Evolutionary conservation across 23 tunicate genomes (phyloP).

Genomic region (Aplidium turbinatum): DNA sequence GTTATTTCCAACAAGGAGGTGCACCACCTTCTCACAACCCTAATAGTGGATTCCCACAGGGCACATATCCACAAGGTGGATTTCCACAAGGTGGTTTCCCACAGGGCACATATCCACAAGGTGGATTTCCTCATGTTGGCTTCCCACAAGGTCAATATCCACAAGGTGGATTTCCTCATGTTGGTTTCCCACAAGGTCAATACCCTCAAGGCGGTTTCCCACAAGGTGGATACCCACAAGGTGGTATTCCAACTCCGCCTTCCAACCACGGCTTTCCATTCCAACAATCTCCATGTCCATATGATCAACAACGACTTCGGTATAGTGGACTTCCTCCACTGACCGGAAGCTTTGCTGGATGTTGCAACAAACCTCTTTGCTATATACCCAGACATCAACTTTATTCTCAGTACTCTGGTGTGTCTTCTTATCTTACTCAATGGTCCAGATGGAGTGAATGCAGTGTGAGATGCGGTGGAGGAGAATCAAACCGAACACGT

Average conservation of each 20-base stretch:
- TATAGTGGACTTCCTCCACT: constrained; percentile 48
- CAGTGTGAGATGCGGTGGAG: constrained; percentile 28
- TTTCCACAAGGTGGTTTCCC: no score
- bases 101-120: not conserved
- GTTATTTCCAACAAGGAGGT: no score
- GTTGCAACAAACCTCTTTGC: constrained; percentile 68
- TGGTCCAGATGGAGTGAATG: constrained; percentile 47
- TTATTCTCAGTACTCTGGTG: constrained; percentile 34
- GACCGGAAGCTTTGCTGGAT: constrained; percentile 68
- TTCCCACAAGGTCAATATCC: no score
- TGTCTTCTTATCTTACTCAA: constrained; percentile 25
- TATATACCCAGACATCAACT: constrained; percentile 39
- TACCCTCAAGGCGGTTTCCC: not conserved
- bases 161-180: no score
- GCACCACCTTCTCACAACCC: no score
- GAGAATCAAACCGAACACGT: constrained; percentile 29
- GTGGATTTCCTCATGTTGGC: not conserved
- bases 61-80: not conserved
- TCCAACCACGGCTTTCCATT: not conserved
- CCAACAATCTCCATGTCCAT: constrained; percentile 35
- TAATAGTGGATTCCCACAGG: no score
- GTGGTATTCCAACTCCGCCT: no score
- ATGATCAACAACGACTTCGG: not conserved
- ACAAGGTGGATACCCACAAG: no score
- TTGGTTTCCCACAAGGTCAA: not conserved